Evolutionary conservation across 2,113 vertebrate species (phyloP).

Genomic region (Nycticorax nycticorax): DNA sequence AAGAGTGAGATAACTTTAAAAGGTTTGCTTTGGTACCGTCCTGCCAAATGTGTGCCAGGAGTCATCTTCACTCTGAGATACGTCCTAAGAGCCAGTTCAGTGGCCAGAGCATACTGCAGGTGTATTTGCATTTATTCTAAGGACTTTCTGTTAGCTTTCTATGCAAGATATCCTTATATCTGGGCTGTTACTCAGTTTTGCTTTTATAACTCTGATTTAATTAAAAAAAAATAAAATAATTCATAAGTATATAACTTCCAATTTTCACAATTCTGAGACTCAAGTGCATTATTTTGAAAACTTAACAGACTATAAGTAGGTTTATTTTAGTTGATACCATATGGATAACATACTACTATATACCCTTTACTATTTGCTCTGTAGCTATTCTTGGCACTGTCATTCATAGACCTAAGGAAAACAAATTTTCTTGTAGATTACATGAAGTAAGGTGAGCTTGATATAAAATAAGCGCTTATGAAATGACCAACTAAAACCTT

Average conservation of each 20-base stretch:
- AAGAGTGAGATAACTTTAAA: not conserved
- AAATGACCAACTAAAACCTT: not conserved
- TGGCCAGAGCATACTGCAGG: not conserved
- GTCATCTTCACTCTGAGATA: not conserved
- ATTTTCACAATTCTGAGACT: not conserved
- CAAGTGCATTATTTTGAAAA: not conserved
- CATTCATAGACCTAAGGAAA: not conserved
- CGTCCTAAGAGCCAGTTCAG: not conserved
- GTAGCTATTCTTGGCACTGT: not conserved
- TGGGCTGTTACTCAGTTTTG: not conserved
- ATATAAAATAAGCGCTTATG: not conserved
- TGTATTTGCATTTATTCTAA: not conserved
- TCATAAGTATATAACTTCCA: rapidly evolving
- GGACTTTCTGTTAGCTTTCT: not conserved
- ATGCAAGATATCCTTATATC: not conserved
- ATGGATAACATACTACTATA: not conserved
- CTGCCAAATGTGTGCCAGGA: not conserved
- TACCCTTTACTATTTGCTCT: not conserved
- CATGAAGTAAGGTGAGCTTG: not conserved
- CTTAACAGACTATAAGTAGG: not conserved
- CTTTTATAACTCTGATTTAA: not conserved
- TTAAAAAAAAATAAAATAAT: not conserved
- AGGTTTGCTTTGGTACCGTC: not conserved
- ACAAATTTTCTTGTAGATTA: not conserved
- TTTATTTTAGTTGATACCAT: not conserved